Conservation (phyloP, 2,797 vertebrate genomes). For the Danio albolineatus region DNA sequence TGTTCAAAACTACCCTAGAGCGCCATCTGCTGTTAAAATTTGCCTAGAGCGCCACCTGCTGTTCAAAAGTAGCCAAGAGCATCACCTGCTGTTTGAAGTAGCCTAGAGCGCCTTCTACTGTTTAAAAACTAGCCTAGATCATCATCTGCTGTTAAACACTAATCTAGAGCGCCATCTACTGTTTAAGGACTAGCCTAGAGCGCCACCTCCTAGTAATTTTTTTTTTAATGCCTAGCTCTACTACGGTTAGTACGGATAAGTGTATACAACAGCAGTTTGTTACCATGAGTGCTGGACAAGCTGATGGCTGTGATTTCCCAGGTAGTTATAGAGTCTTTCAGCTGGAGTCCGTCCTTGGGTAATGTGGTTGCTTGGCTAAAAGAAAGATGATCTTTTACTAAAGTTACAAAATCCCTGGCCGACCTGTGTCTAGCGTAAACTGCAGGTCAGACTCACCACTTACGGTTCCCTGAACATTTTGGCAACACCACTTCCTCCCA, state of each 20-base stretch:
- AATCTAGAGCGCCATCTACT: no score
- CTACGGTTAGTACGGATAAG: not conserved
- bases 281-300: conserved; percentile 71
- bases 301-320: conserved; percentile 83
- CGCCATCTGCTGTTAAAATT: no score
- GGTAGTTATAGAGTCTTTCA: conserved; percentile 90
- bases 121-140: no score
- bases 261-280: conserved; percentile 17
- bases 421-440: not conserved
- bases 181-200: no score
- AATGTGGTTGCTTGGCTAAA: conserved; percentile 52
- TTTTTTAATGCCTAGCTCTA: no score
- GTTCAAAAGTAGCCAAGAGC: no score
- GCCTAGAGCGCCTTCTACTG: no score
- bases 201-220: no score
- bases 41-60: no score
- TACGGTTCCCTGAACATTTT: conserved; percentile 1
- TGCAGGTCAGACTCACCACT: conserved; percentile 38
- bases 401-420: not conserved
- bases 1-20: no score
- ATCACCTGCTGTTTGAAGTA: no score
- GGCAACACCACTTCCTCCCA: conserved; percentile 51
- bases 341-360: conserved; percentile 53
- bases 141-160: no score
- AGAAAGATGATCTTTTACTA: conserved; percentile 14